A percentile compares a stretch with the other conserved stretches of the same genome.
phyloP scores from a whole-genome alignment of 2,797 vertebrate species.

The Chrysocyon brachyurus region DNA sequence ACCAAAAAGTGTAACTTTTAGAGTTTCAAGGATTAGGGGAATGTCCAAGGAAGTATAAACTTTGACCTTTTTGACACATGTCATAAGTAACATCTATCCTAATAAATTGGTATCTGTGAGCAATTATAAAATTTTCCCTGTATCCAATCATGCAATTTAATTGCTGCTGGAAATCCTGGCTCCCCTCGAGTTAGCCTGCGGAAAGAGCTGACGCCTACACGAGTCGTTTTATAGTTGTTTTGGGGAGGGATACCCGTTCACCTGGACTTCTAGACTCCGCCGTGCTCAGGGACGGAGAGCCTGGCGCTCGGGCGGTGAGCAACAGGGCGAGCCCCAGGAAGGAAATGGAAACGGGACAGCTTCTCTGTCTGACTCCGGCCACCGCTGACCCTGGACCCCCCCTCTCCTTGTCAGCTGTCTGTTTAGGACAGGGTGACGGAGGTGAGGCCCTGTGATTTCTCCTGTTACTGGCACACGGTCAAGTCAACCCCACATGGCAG shows the following conservation, averaged over 20 bases:
- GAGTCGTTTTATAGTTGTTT: constrained; percentile 53
- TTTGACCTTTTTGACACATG: constrained; percentile 91
- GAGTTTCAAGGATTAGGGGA: constrained; percentile 90
- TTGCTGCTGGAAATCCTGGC: constrained; percentile 85
- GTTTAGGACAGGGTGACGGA: accelerated
- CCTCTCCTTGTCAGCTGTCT: not conserved
- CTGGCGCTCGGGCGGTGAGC: not conserved
- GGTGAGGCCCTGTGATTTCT: not conserved
- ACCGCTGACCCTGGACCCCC: not conserved
- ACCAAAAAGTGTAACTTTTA: constrained; percentile 90
- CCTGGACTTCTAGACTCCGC: constrained; percentile 55
- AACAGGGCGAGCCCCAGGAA: not conserved
- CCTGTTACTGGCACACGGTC: not conserved
- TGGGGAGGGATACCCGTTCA: not conserved
- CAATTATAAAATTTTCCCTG: constrained; percentile 89
- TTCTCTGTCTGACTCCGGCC: accelerated
- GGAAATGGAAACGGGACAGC: not conserved
- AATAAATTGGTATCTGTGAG: constrained; percentile 89
- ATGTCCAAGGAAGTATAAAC: constrained; percentile 90
- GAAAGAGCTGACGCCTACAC: constrained; percentile 52
- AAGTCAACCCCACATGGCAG: not conserved
- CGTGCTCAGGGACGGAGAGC: constrained; percentile 45
- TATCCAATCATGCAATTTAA: constrained; percentile 89
- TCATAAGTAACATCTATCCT: constrained; percentile 88
- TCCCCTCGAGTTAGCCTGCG: constrained; percentile 78